A percentile compares a stretch with the other conserved stretches of the same genome.
Evolutionary conservation across 35 echinoderm and acorn worm species (phyloP).

Genomic region (Strongylocentrotus purpuratus): DNA sequence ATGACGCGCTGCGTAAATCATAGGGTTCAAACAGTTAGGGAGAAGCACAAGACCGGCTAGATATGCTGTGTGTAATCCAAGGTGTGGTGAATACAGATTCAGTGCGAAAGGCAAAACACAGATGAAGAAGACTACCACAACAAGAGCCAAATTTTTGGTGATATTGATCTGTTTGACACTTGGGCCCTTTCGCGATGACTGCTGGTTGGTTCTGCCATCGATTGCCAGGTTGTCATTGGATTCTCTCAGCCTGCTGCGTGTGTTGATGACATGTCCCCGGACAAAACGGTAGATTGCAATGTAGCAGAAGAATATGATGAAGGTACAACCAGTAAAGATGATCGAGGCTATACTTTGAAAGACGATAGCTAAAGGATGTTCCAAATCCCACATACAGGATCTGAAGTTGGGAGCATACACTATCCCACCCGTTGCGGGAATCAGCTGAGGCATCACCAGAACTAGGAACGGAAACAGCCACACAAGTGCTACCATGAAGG

Average conservation of each 20-base stretch:
- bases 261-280: not conserved
- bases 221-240: not conserved
- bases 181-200: not conserved
- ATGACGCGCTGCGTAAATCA: slow-evolving; percentile 20
- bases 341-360: not conserved
- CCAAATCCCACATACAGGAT: not conserved
- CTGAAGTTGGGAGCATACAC: slow-evolving; percentile 1
- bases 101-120: not conserved
- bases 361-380: slow-evolving; percentile 10
- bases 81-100: not conserved
- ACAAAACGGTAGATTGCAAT: slow-evolving; percentile 28
- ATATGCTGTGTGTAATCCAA: not conserved
- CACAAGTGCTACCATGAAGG: not conserved
- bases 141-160: slow-evolving; percentile 41
- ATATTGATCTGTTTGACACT: slow-evolving; percentile 40
- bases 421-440: not conserved
- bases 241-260: not conserved
- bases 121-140: slow-evolving; percentile 48
- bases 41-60: not conserved
- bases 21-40: not conserved
- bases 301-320: slow-evolving; percentile 46
- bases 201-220: not conserved
- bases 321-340: not conserved
- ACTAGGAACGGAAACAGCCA: slow-evolving; percentile 37
- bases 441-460: not conserved